Evolutionary conservation across 2,888 invertebrate species (phyloP).

Genomic region (Drosophila pseudotakahashii): DNA sequence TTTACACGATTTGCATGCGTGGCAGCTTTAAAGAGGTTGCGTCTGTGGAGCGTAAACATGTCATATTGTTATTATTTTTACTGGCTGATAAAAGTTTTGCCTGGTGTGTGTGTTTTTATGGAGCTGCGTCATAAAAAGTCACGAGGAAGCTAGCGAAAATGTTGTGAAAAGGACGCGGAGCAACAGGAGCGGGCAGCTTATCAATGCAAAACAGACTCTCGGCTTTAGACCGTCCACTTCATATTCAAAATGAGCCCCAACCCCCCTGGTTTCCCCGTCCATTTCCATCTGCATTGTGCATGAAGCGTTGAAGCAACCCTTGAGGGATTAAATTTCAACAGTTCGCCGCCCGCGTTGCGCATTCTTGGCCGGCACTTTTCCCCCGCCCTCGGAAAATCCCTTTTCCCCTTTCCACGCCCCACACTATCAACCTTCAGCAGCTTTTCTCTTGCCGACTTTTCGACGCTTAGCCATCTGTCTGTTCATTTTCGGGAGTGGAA

Average conservation of each 20-base stretch:
- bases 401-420: neutral
- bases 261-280: neutral
- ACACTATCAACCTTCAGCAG: conserved; percentile 27
- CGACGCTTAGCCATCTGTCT: conserved; percentile 52
- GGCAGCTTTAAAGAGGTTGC: conserved; percentile 63
- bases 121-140: conserved; percentile 64
- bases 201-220: conserved; percentile 79
- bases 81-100: conserved; percentile 69
- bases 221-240: conserved; percentile 60
- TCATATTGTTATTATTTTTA: conserved; percentile 67
- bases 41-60: conserved; percentile 75
- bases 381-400: conserved; percentile 35
- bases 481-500: conserved; percentile 38
- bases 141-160: conserved; percentile 21
- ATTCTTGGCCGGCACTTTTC: conserved; percentile 70
- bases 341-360: conserved; percentile 67
- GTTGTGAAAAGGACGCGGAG: conserved; percentile 47
- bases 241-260: conserved; percentile 45
- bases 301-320: conserved; percentile 77
- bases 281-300: conserved; percentile 52
- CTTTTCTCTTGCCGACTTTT: conserved; percentile 64
- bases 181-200: conserved; percentile 58
- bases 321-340: conserved; percentile 80
- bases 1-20: conserved; percentile 75
- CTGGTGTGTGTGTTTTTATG: conserved; percentile 49